Conservation (phyloP, 2,113 vertebrate species). For the Erythrocercus mccallii region DNA sequence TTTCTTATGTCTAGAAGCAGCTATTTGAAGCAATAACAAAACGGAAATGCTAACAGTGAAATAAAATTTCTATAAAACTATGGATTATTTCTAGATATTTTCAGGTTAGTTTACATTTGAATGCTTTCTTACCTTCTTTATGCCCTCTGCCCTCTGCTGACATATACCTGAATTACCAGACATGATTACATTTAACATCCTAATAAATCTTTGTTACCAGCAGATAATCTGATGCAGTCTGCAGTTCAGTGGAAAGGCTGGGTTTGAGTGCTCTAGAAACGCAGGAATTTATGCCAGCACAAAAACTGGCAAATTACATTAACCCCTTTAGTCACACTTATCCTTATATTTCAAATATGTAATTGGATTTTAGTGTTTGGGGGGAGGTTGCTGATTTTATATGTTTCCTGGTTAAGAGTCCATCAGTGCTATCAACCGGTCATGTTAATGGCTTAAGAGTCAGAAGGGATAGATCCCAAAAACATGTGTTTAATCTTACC, state of each 20-base stretch:
- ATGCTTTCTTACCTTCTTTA: not conserved
- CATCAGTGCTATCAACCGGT: not conserved
- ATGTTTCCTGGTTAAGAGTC: not conserved
- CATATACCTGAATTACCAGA: not conserved
- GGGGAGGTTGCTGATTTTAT: not conserved
- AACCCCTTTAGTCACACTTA: not conserved
- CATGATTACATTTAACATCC: not conserved
- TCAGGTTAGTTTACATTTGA: not conserved
- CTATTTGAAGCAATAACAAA: not conserved
- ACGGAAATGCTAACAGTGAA: not conserved
- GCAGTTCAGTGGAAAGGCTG: not conserved
- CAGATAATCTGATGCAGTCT: not conserved
- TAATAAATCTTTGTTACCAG: not conserved
- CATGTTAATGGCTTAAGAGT: not conserved
- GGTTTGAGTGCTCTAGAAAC: not conserved
- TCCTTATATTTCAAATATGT: not conserved
- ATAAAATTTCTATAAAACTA: not conserved
- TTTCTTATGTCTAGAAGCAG: not conserved
- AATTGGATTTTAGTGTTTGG: not conserved
- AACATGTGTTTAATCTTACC: not conserved
- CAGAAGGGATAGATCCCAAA: not conserved
- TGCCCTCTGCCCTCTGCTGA: conserved; percentile 38
- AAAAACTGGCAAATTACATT: not conserved
- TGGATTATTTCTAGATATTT: not conserved
- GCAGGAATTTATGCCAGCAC: not conserved